Conservation (phyloP, 2,888 invertebrate genomes). For the Ditula angustiorana region DNA sequence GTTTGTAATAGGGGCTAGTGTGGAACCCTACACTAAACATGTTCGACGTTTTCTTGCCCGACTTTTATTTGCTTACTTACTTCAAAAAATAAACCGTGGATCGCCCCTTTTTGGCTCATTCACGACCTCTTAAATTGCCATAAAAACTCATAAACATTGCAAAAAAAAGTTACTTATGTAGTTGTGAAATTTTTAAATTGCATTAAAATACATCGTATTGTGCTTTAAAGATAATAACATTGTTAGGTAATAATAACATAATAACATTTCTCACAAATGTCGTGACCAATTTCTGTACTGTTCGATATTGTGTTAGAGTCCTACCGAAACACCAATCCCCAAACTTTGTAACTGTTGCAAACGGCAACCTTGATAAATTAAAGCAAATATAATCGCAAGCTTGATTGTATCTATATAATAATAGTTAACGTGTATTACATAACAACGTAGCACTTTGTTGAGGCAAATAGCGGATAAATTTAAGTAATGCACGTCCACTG, state of each 20-base stretch:
- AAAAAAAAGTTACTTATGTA: neutral
- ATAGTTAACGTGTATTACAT: neutral
- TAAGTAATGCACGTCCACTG: neutral
- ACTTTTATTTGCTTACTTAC: too few species aligned
- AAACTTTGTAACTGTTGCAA: neutral
- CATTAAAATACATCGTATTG: constrained; percentile 11
- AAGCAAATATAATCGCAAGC: neutral
- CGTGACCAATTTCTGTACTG: constrained; percentile 8
- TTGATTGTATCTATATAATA: neutral
- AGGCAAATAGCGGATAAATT: too few species aligned
- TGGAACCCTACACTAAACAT: too few species aligned
- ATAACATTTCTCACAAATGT: constrained; percentile 1
- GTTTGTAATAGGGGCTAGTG: too few species aligned
- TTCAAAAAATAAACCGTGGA: too few species aligned
- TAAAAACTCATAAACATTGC: too few species aligned
- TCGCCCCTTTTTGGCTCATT: too few species aligned
- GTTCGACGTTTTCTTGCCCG: too few species aligned
- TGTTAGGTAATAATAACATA: neutral
- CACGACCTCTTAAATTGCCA: too few species aligned
- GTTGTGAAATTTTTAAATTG: constrained; percentile 27
- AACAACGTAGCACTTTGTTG: too few species aligned
- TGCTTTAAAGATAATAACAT: constrained; percentile 8
- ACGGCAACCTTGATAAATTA: constrained; percentile 1
- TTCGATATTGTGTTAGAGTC: neutral
- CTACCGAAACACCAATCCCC: neutral